phyloP scores from a whole-genome alignment of 1,140 invertebrate genomes.

The Argopecten irradians region DNA sequence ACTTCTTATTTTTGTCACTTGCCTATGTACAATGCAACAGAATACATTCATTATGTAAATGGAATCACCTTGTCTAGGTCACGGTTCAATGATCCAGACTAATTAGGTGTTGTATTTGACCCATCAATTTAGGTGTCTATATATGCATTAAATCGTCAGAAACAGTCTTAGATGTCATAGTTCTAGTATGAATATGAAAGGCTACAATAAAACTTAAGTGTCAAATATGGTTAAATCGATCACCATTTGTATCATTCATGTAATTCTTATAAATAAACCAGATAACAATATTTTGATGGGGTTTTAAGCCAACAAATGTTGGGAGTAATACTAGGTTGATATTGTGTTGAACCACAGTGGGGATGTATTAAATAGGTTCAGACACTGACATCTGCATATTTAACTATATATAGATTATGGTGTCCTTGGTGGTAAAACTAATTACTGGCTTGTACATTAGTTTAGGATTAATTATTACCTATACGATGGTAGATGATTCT shows the following conservation, averaged over 20 bases:
- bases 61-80: not conserved
- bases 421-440: not conserved
- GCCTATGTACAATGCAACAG: not conserved
- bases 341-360: too few relatives aligned
- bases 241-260: too few relatives aligned
- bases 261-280: too few relatives aligned
- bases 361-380: not conserved
- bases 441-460: not conserved
- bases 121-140: not conserved
- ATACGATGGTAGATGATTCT: not conserved
- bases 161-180: too few relatives aligned
- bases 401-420: slow-evolving; percentile 5
- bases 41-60: not conserved
- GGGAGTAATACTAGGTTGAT: too few relatives aligned
- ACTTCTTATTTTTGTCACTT: not conserved
- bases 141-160: not conserved
- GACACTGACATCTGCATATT: not conserved
- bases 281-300: too few relatives aligned
- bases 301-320: too few relatives aligned
- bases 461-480: not conserved
- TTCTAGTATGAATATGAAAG: too few relatives aligned
- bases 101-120: not conserved
- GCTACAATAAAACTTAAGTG: too few relatives aligned
- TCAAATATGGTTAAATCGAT: too few relatives aligned
- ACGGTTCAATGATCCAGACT: not conserved